Evolutionary conservation across 2,888 invertebrate species (phyloP).

Genomic region (Drosophila gaucha): DNA sequence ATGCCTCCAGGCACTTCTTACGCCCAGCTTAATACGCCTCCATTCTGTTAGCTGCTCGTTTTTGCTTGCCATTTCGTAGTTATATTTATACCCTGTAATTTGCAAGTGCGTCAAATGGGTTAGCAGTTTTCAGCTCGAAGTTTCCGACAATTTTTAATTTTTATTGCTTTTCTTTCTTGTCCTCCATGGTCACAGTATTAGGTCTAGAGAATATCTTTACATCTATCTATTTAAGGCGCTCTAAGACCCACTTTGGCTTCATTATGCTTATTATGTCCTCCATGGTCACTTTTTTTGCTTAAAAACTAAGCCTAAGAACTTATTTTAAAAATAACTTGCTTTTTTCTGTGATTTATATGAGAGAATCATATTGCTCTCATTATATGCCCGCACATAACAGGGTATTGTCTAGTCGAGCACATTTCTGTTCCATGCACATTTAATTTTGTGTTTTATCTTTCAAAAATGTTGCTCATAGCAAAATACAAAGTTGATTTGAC

Average conservation of each 20-base stretch:
- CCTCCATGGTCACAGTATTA: too few species aligned
- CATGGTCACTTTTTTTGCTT: too few species aligned
- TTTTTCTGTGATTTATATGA: too few species aligned
- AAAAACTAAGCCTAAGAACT: too few species aligned
- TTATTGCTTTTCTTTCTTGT: too few species aligned
- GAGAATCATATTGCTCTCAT: too few species aligned
- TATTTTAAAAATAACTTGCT: too few species aligned
- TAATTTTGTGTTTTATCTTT: conserved; percentile 30
- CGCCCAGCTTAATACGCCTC: conserved; percentile 40
- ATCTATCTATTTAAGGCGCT: too few species aligned
- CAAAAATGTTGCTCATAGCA: conserved; percentile 50
- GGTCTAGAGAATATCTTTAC: too few species aligned
- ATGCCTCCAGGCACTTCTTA: conserved; percentile 50
- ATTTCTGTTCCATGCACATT: not conserved
- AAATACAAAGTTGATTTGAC: conserved; percentile 73
- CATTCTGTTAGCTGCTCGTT: conserved; percentile 13
- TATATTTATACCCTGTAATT: conserved; percentile 9
- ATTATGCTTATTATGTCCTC: too few species aligned
- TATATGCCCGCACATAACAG: conserved; percentile 1
- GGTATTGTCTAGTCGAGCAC: conserved; percentile 7
- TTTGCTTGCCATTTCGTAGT: conserved; percentile 11
- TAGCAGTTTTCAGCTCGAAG: not conserved
- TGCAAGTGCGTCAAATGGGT: not conserved
- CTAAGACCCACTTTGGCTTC: too few species aligned
- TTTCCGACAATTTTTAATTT: too few species aligned